Conservation (phyloP, 2,888 invertebrate genomes). For the Phymatocera aterrima region DNA sequence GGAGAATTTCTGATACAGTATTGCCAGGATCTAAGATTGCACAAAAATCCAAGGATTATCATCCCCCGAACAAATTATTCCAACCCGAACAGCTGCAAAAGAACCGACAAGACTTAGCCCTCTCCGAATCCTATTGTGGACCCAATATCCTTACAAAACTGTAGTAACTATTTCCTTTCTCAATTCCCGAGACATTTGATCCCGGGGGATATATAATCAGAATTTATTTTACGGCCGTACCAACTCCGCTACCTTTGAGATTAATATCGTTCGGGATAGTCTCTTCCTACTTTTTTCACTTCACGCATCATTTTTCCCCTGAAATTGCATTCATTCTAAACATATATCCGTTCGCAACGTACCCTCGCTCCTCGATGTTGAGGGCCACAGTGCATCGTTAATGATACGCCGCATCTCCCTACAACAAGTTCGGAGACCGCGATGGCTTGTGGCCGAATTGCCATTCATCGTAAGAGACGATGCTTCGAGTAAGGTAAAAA, state of each 20-base stretch:
- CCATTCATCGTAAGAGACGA: too few relatives aligned
- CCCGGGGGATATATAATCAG: background rate
- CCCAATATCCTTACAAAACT: slow-evolving; percentile 14
- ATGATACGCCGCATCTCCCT: background rate
- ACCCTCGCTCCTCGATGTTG: background rate
- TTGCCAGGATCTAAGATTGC: slow-evolving; percentile 28
- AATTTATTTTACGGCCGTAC: too few relatives aligned
- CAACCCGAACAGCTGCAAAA: background rate
- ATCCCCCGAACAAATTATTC: slow-evolving; percentile 23
- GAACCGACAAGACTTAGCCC: background rate
- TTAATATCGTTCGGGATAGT: background rate
- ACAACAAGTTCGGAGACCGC: background rate
- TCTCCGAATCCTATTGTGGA: background rate
- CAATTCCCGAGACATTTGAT: background rate
- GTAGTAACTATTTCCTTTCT: background rate
- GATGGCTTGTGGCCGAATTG: too few relatives aligned
- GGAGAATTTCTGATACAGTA: background rate
- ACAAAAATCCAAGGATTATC: slow-evolving; percentile 31
- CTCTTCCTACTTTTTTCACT: background rate
- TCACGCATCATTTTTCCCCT: too few relatives aligned
- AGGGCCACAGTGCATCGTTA: background rate
- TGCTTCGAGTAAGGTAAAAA: background rate
- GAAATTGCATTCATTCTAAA: too few relatives aligned
- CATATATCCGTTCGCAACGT: too few relatives aligned
- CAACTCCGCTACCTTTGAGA: background rate